Base-by-base conservation (phyloP, 2,888 invertebrate species). In the Hypselothyrea guttata region DNA sequence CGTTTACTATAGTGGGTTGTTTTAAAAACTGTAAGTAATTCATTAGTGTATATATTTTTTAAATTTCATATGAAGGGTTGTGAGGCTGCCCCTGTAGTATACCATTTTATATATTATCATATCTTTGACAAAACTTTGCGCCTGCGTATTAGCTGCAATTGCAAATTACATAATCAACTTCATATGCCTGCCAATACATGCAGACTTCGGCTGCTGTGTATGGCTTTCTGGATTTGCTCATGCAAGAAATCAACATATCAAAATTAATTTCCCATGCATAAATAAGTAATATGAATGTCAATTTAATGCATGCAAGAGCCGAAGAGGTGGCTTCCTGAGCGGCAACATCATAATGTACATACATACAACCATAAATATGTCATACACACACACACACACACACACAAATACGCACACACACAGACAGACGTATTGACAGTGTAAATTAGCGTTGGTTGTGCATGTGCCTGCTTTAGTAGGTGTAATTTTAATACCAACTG, bases 201-300 rank as follows among this genome's bases (percentile, higher is more conserved):
- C n/a, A 2, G 33, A 28, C 28, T 28, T 27, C 18, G 18, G 16
- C 8, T 31, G 44, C 31, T 54, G 59, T 8, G 41, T 40, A 52
- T 16, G 45, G 30, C 49, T 48, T 52, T 57, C 56, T 65, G 55
- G 48, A 74, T 62, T 62, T 76, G 74, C 54, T 79, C 78, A 78
- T 83, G 83, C 83, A 79, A 69, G 66, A 83, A 78, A 78, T 83
- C 78, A 78, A 78, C 83, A 78, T 79, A 79, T 76, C 76, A 79
- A 79, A 78, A 83, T 83, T 83, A 78, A 78, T 78, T 78, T 83
- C 76, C 83, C 78, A 78, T 78, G 83, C 83, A 78, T 78, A 83
- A 79, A 79, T 83, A 78, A 78, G 79, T 78, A 79, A 78, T 78
- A 73, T 76, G 76, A 79, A 79, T 78, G 78, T 78, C 83, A 78